Conservation (phyloP, 2,113 vertebrate genomes). For the Smithornis capensis region DNA sequence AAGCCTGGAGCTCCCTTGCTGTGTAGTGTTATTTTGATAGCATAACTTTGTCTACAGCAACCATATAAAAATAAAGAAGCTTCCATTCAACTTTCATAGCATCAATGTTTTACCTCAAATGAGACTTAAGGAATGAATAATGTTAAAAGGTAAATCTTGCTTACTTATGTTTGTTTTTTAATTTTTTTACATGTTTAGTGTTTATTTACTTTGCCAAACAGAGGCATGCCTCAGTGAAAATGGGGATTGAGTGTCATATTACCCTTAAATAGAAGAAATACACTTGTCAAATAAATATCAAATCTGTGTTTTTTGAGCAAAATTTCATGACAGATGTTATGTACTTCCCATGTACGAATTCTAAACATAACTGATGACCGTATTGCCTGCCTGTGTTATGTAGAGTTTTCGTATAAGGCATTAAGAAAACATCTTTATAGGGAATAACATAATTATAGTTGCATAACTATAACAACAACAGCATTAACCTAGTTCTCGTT, state of each 20-base stretch:
- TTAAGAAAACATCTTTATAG: neutral
- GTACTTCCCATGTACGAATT: neutral
- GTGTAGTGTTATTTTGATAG: neutral
- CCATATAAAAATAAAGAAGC: neutral
- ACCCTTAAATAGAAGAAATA: slow-evolving; percentile 10
- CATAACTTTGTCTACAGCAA: neutral
- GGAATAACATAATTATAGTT: neutral
- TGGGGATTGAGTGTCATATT: neutral
- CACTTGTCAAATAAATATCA: slow-evolving; percentile 22
- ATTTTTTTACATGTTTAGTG: neutral
- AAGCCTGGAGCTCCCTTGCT: neutral
- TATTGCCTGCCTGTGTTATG: neutral
- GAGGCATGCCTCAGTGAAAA: neutral
- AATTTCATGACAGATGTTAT: slow-evolving; percentile 25
- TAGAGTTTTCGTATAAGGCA: neutral
- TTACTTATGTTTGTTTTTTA: neutral
- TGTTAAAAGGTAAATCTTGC: neutral
- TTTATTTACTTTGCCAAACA: slow-evolving; percentile 26
- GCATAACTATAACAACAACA: neutral
- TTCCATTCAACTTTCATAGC: neutral
- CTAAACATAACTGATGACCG: neutral
- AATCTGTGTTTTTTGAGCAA: neutral
- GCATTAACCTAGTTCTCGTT: neutral
- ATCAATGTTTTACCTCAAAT: neutral
- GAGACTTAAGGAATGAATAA: neutral